Evolutionary conservation across 2,797 vertebrate genomes (phyloP).

Genomic region (Lepilemur septentrionalis): DNA sequence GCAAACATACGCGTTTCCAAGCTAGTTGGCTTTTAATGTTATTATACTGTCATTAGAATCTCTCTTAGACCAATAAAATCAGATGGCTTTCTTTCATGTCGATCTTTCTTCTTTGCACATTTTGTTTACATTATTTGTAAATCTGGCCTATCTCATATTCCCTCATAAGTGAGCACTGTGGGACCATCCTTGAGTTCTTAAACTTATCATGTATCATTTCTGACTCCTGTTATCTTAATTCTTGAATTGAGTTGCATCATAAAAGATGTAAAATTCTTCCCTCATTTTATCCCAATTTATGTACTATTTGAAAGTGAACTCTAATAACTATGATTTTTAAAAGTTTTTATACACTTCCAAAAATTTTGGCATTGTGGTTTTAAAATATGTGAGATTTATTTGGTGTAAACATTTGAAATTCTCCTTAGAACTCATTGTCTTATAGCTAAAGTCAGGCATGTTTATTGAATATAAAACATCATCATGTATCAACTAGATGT

Average conservation of each 20-base stretch:
- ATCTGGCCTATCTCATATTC: not conserved
- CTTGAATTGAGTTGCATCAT: not conserved
- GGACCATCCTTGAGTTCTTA: not conserved
- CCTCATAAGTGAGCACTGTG: not conserved
- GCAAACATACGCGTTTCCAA: not conserved
- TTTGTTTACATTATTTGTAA: not conserved
- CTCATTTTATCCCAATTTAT: not conserved
- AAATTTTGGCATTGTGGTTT: not conserved
- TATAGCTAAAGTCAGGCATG: not conserved
- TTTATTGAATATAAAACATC: not conserved
- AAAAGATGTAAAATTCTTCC: not conserved
- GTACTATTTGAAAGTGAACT: not conserved
- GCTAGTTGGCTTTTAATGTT: not conserved
- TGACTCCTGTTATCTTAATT: not conserved
- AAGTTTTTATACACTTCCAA: not conserved
- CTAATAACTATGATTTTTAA: not conserved
- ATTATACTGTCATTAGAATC: not conserved
- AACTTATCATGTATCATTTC: not conserved
- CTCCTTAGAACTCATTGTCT: not conserved
- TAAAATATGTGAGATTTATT: not conserved
- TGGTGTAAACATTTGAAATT: not conserved
- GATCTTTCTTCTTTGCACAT: not conserved
- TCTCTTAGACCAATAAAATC: not conserved
- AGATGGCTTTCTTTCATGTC: not conserved
- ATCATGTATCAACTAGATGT: not conserved